Evolutionary conservation across 2,888 invertebrate species (phyloP).

Genomic region (Diachrysia chrysitis): DNA sequence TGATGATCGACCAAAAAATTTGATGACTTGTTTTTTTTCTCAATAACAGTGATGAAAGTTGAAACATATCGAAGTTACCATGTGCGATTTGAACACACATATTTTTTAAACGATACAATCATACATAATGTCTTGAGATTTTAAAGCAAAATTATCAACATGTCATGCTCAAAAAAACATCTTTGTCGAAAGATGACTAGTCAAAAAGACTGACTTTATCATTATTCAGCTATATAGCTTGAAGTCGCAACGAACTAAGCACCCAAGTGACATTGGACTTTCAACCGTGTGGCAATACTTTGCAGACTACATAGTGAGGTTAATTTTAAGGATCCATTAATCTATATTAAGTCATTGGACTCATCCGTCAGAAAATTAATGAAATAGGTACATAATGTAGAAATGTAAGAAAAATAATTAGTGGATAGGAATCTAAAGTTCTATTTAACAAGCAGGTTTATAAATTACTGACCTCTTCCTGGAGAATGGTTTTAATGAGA

Average conservation of each 20-base stretch:
- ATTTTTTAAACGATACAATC: not conserved
- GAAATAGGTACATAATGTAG: too few relatives aligned
- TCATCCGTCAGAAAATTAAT: not conserved
- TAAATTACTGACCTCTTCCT: too few relatives aligned
- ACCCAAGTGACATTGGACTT: conserved; percentile 40
- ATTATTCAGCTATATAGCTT: conserved; percentile 16
- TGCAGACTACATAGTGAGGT: conserved; percentile 2
- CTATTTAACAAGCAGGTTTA: too few relatives aligned
- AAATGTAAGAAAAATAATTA: too few relatives aligned
- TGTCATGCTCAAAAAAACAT: too few relatives aligned
- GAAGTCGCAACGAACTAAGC: conserved; percentile 10
- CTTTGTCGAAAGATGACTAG: not conserved
- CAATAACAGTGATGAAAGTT: too few relatives aligned
- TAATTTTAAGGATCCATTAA: not conserved
- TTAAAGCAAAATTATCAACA: not conserved
- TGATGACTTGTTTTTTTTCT: too few relatives aligned
- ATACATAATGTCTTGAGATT: not conserved
- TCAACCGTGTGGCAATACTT: conserved; percentile 28
- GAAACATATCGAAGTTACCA: too few relatives aligned
- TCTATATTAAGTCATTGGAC: conserved; percentile 1
- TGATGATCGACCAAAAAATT: too few relatives aligned
- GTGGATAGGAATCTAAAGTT: too few relatives aligned
- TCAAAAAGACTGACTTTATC: conserved; percentile 8
- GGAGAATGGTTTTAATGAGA: too few relatives aligned
- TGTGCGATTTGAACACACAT: too few relatives aligned